phyloP scores from a whole-genome alignment of 2,113 vertebrate genomes.

The Elachura formosa region DNA sequence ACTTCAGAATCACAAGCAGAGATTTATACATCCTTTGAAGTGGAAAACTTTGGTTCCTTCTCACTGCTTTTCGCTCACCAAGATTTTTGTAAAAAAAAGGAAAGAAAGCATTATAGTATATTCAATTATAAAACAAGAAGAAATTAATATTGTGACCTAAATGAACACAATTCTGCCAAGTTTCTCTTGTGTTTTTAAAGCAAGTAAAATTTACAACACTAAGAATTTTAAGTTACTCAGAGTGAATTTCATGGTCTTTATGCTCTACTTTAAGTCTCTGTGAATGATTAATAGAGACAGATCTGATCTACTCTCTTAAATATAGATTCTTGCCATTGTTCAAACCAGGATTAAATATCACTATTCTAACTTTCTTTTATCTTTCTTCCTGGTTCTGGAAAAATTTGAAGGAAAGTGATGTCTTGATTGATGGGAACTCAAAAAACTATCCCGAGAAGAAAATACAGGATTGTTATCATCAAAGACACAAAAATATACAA shows the following conservation, averaged over 20 bases:
- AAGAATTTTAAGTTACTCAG: neutral
- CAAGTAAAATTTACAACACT: neutral
- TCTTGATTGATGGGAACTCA: conserved; percentile 20
- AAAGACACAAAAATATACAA: neutral
- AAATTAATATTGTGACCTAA: neutral
- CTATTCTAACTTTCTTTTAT: neutral
- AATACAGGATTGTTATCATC: neutral
- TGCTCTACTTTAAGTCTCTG: neutral
- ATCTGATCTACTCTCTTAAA: neutral
- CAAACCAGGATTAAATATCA: neutral
- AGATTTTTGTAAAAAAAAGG: neutral
- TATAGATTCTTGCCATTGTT: neutral
- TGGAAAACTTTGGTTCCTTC: neutral
- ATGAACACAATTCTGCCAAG: neutral
- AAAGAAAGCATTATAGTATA: neutral
- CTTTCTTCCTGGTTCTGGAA: neutral
- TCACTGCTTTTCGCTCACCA: neutral
- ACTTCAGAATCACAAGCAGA: neutral
- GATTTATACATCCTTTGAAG: neutral
- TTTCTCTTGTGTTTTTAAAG: neutral
- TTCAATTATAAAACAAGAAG: neutral
- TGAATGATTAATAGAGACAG: neutral
- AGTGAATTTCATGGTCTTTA: neutral
- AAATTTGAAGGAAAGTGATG: neutral
- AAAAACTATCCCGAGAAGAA: neutral